Evolutionary conservation across 2,888 invertebrate species (phyloP), one percentile per base, ranked within the genome.

Genomic region (Epirrhoe alternata): DNA sequence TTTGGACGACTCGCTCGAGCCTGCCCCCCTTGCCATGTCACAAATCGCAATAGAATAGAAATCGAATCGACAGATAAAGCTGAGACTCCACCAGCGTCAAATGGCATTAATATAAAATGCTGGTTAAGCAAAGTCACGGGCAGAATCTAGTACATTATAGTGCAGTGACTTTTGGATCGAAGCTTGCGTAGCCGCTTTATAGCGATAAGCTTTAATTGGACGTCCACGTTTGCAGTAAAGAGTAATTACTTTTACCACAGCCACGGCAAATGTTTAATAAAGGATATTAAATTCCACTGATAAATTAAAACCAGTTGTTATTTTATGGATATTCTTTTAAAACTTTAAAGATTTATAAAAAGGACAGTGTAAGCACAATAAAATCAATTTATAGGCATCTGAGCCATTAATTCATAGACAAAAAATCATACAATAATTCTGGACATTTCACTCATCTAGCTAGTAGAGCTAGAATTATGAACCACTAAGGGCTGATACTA

Each of bases 151-250:
- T 24, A 24, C 24, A 24, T 24, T 24, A 24, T 5, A 42, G 12
- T 12, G 38, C 38, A 42, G 5, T 2, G 38, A 42, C 38, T 53
- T 61, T 61, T 47, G 53, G 47, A 33, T 53, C 53, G 53, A 47
- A 54, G 31, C 42, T 52, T 52, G 31, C 60, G 56, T n/a, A 38
- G 53, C 45, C 38, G 56, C 50, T 56, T 51, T 35, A 50, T 8
- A 8, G 16, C 51, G 56, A 62, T 62, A 57, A 62, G 42, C 51
- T n/a, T n/a, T 62, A 62, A 62, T 62, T 62, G 62, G 49, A 56
- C 56, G 55, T 55, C 61, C 61, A 55, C 62, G 56, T 30, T 55
- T 62, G 50, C 49, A 51, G 62, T 38, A 56, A 57, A 56, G 54
- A 16, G 51, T 57, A 62, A 62, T 62, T 62, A 62, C 62, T 51